Evolutionary conservation across 2,797 vertebrate genomes (phyloP).

Genomic region (Rachycentron canadum): DNA sequence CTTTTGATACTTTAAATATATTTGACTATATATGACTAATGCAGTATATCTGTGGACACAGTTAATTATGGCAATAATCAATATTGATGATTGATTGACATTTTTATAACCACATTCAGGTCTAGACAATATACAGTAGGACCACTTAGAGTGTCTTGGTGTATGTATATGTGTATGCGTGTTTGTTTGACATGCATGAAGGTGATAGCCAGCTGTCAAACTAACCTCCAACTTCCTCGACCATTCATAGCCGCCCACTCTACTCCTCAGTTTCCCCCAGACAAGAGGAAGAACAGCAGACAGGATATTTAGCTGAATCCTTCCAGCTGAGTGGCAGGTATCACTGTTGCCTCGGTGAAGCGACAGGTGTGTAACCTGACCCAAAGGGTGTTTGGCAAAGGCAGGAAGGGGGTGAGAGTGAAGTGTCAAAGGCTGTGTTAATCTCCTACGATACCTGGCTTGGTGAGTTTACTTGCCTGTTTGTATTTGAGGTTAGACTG

Average conservation of each 20-base stretch:
- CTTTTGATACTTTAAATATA: background rate
- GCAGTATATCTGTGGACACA: no score
- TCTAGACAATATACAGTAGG: background rate
- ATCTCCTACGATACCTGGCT: slow-evolving; percentile 51
- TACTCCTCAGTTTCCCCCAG: slow-evolving; percentile 72
- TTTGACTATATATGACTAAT: no score
- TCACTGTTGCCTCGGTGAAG: slow-evolving; percentile 57
- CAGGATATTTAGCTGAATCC: slow-evolving; percentile 72
- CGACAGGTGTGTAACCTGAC: slow-evolving; percentile 75
- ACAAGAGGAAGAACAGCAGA: slow-evolving; percentile 72
- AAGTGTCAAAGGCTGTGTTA: slow-evolving; percentile 62
- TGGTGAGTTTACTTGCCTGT: slow-evolving; percentile 50
- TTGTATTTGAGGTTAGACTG: slow-evolving; percentile 53
- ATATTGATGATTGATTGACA: no score
- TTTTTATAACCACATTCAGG: no score
- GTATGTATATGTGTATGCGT: background rate
- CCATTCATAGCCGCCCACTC: slow-evolving; percentile 38
- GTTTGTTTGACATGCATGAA: slow-evolving; percentile 14
- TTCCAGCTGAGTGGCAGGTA: slow-evolving; percentile 61
- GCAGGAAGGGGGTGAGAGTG: slow-evolving; percentile 67
- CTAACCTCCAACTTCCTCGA: slow-evolving; percentile 48
- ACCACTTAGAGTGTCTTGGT: background rate
- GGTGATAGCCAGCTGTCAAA: slow-evolving; percentile 31
- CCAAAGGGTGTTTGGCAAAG: slow-evolving; percentile 47
- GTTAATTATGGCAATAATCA: no score